A percentile compares a stretch with the other conserved stretches of the same genome.
These are phyloP conservation scores for Ischnura elegans DNA, from an alignment of 2,888 invertebrate species.

Conservation along the genomic window DNA sequence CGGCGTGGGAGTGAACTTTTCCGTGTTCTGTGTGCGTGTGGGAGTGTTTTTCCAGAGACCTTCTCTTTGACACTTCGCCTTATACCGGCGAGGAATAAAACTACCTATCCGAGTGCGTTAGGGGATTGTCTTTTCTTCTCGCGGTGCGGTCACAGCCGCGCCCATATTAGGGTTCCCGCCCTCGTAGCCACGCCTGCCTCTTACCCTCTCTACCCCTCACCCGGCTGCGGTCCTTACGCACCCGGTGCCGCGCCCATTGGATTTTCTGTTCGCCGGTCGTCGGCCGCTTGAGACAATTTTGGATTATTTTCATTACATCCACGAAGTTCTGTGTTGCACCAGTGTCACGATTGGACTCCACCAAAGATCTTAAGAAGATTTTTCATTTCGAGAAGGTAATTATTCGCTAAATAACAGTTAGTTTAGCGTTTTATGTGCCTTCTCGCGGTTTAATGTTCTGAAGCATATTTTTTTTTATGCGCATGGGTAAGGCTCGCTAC, in stretches of 20 bases:
- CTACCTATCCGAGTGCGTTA: too few relatives aligned
- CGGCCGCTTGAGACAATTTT: background rate
- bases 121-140: background rate
- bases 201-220: background rate
- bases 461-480: background rate
- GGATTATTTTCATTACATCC: background rate
- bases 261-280: background rate
- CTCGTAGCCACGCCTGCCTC: slow-evolving; percentile 52
- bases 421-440: background rate
- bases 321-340: background rate
- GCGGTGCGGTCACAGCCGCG: slow-evolving; percentile 52
- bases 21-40: too few relatives aligned
- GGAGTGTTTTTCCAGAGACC: background rate
- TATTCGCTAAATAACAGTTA: background rate
- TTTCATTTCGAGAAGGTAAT: background rate
- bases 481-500: background rate
- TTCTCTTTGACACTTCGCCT: background rate
- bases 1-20: background rate
- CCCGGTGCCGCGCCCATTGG: slow-evolving; percentile 55
- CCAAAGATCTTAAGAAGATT: background rate
- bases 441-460: background rate
- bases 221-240: slow-evolving; percentile 25
- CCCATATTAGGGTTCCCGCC: slow-evolving; percentile 66
- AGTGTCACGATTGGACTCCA: background rate
- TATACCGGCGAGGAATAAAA: background rate